A percentile compares a stretch with the other conserved stretches of the same genome.
Conservation (phyloP, 2,888 invertebrate genomes). For the Thysanoteuthis rhombus region DNA sequence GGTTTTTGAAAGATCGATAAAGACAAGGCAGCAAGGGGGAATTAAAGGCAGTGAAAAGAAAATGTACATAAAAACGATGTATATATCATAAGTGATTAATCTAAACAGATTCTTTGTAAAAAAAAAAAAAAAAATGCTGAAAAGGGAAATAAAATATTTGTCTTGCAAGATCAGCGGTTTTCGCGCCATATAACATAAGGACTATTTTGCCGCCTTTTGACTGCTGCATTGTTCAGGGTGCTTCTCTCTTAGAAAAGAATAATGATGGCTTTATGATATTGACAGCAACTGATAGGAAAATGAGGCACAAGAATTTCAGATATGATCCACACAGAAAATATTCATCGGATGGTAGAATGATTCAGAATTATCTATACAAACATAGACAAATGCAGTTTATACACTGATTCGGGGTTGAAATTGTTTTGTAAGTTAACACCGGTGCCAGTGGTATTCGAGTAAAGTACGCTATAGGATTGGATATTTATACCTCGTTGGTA, state of each 20-base stretch:
- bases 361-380: neutral
- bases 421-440: too few relatives aligned
- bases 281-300: neutral
- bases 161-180: neutral
- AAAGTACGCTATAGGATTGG: too few relatives aligned
- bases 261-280: neutral
- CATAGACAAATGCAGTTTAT: too few relatives aligned
- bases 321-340: neutral
- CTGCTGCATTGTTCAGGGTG: neutral
- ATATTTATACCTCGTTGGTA: too few relatives aligned
- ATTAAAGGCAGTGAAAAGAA: neutral
- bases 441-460: too few relatives aligned
- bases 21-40: neutral
- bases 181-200: neutral
- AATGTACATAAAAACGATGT: neutral
- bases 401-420: too few relatives aligned
- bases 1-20: neutral
- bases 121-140: neutral
- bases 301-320: neutral
- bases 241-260: neutral
- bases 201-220: neutral
- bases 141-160: neutral
- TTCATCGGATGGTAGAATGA: neutral
- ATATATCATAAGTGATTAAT: slow-evolving; percentile 12
- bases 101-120: neutral